Conservation (phyloP, 1,140 invertebrate genomes). For the Drosophila erecta region DNA sequence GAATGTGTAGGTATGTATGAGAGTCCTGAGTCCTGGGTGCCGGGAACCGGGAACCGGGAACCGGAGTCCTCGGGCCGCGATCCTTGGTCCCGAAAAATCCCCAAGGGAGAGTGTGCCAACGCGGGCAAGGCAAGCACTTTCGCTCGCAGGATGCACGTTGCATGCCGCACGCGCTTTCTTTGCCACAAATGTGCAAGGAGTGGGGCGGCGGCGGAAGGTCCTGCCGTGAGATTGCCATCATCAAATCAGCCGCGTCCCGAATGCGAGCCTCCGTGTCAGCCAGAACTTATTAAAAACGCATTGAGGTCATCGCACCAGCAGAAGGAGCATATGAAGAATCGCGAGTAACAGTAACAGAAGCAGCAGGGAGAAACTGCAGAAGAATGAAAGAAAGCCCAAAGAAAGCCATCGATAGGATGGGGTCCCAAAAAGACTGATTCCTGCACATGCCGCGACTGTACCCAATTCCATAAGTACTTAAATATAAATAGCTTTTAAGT, state of each 20-base stretch:
- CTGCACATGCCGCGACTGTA: no score
- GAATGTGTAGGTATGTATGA: background rate
- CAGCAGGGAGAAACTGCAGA: background rate
- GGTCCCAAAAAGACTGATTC: background rate
- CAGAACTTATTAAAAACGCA: slow-evolving; percentile 72
- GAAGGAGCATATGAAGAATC: slow-evolving; percentile 5
- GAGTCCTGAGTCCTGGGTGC: background rate
- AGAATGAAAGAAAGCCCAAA: background rate
- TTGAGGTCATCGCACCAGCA: slow-evolving; percentile 56
- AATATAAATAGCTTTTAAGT: no score
- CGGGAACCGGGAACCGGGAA: no score
- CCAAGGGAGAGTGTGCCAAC: slow-evolving; percentile 28
- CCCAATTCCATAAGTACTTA: no score
- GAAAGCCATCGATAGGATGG: background rate
- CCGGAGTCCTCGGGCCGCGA: background rate
- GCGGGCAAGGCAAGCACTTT: slow-evolving; percentile 30
- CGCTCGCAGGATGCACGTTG: slow-evolving; percentile 54
- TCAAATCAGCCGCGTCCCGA: slow-evolving; percentile 59
- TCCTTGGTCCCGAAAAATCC: background rate
- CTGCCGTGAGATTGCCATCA: slow-evolving; percentile 68
- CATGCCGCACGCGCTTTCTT: slow-evolving; percentile 66
- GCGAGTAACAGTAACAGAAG: slow-evolving; percentile 11
- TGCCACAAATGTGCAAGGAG: background rate
- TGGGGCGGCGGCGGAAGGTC: slow-evolving; percentile 7
- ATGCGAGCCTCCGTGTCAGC: slow-evolving; percentile 13